A percentile compares a stretch with the other conserved stretches of the same genome.
Conservation (phyloP, 2,888 invertebrate genomes). For the Furcula furcula region DNA sequence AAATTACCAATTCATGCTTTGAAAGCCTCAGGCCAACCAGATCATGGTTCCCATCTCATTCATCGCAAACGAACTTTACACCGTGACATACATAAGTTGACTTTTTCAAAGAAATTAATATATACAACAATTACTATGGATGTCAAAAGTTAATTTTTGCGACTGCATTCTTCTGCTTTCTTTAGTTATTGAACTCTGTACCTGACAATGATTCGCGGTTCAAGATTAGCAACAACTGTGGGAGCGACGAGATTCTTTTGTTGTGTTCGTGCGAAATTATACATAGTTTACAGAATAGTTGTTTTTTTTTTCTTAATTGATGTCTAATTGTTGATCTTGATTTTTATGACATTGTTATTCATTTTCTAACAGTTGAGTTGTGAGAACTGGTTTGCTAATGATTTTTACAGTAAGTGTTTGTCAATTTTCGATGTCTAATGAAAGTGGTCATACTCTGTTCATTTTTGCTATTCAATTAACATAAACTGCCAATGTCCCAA, state of each 20-base stretch:
- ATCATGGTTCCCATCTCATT: background rate
- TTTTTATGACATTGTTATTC: background rate
- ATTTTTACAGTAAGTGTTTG: too few species aligned
- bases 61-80: background rate
- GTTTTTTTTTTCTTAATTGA: background rate
- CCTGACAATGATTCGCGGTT: background rate
- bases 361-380: too few species aligned
- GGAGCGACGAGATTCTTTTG: background rate
- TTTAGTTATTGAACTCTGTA: background rate
- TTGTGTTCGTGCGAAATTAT: background rate
- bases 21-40: background rate
- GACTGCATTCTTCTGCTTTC: conserved; percentile 1
- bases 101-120: background rate
- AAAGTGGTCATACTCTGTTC: too few species aligned
- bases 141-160: conserved; percentile 1
- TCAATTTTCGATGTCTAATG: too few species aligned
- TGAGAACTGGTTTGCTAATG: too few species aligned
- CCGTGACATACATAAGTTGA: background rate
- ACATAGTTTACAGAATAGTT: background rate
- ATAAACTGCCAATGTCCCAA: too few species aligned
- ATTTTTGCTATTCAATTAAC: too few species aligned
- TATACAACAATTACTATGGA: conserved; percentile 1
- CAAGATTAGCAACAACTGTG: background rate
- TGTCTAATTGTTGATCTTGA: background rate
- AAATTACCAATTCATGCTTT: background rate